Conservation (phyloP, 2,113 vertebrate species). For the Nematolebias whitei region DNA sequence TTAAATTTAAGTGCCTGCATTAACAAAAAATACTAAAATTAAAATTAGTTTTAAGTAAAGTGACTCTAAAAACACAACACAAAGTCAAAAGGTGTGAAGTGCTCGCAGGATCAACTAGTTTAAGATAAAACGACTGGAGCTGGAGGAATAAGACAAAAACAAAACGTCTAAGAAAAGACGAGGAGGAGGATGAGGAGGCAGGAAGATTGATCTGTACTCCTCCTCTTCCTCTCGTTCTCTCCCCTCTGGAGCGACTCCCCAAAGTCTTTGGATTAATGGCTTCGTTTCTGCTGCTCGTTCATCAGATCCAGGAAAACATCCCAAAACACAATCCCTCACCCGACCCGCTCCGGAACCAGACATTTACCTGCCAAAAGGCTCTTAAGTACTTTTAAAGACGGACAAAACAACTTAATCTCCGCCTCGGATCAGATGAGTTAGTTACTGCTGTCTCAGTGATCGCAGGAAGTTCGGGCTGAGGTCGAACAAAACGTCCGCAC, state of each 20-base stretch:
- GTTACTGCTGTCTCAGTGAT: not conserved
- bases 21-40: too few species aligned
- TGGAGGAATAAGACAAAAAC: slow-evolving; percentile 12
- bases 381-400: slow-evolving; percentile 49
- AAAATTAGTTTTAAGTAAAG: too few species aligned
- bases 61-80: too few species aligned
- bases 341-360: slow-evolving; percentile 49
- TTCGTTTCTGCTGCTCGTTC: slow-evolving; percentile 63
- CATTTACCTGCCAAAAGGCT: slow-evolving; percentile 54
- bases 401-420: slow-evolving; percentile 52
- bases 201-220: slow-evolving; percentile 79
- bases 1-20: too few species aligned
- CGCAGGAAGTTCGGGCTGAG: too few species aligned
- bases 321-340: slow-evolving; percentile 63
- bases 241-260: slow-evolving; percentile 57
- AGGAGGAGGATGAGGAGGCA: slow-evolving; percentile 43
- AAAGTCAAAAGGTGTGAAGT: too few species aligned
- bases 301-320: slow-evolving; percentile 61
- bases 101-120: too few species aligned
- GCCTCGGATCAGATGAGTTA: slow-evolving; percentile 32
- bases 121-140: too few species aligned
- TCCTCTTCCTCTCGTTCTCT: slow-evolving; percentile 48
- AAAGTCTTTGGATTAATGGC: slow-evolving; percentile 72
- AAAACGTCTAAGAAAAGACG: slow-evolving; percentile 19
- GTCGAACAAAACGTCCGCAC: too few species aligned